These are phyloP conservation scores for Platyrinchus mystaceus DNA, from an alignment of 2,797 vertebrate genomes.

Conservation along the genomic window DNA sequence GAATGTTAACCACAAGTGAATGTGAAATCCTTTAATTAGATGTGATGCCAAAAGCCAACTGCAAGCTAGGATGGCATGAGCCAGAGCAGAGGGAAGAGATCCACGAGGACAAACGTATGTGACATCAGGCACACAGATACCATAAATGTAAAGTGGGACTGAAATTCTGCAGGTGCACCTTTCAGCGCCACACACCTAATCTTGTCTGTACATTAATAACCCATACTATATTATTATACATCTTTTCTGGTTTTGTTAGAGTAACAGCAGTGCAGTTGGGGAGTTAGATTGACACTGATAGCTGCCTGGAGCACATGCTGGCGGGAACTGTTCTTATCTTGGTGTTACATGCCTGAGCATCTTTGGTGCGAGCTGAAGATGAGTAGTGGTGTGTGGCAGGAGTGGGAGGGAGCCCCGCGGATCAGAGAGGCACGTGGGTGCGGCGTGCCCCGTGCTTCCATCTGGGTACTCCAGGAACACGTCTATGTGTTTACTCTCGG, in stretches of 20 bases:
- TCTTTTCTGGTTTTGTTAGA: background rate
- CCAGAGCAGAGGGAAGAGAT: background rate
- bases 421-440: background rate
- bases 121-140: background rate
- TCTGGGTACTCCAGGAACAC: rapidly evolving
- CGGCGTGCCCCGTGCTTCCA: rapidly evolving
- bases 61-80: background rate
- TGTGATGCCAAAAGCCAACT: background rate
- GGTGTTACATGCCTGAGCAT: background rate
- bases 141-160: background rate
- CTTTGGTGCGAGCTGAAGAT: background rate
- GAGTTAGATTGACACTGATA: constrained; percentile 27
- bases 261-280: background rate
- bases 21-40: constrained; percentile 50
- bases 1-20: background rate
- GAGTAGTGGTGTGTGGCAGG: background rate
- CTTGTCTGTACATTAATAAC: background rate
- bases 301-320: background rate
- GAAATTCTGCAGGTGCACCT: background rate
- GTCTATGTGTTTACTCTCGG: background rate
- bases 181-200: background rate
- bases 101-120: background rate
- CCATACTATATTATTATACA: background rate
- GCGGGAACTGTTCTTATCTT: constrained; percentile 1
- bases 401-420: background rate